Evolutionary conservation across 2,113 vertebrate genomes (phyloP), one percentile per base, ranked within the genome.

Genomic region (Gavialis gangeticus): DNA sequence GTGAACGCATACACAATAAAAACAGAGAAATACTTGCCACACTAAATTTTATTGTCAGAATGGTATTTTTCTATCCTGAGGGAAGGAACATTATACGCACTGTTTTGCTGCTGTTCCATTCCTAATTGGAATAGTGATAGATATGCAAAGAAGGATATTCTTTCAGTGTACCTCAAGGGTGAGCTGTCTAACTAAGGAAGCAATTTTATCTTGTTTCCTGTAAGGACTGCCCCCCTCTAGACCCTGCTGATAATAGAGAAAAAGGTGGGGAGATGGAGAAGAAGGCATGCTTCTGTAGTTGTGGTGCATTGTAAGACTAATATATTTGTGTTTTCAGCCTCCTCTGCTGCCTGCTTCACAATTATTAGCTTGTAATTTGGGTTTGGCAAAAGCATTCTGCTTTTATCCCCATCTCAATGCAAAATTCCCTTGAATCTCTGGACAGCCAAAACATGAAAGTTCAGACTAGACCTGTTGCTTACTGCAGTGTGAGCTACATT

Each of bases 171-270:
- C 91, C 96, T 97, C 96, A 95, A 95, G 97, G 92, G 94, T 97
- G 95, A 96, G 94, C 94, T 96, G 71, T 96, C 96, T 96, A 93
- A 92, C 95, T 94, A 82, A 95, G 90, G 91, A 96, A 94, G 80
- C 66, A 59, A 46, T 92, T 93, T 88, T 19, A 84, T 91, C 54
- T 73, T 67, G 10, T 62, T 73, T 87, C 59, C 37, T 83, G 25
- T 85, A 71, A 90, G 57, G 85, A 60, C 55, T 83, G 57, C 71
- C 85, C 90, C 87, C 30, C 3, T 57, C 55, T 21, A 73, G 73
- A 93, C 59, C 1, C 14, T 77, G 67, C 62, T 79, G 73, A 94
- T 46, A 46, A 71, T 73, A 94, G 86, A 80, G 18, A 57, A 85
- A 80, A 95, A 67, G 75, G 64, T 1, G 5, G 25, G 58, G 37